These are phyloP conservation scores for Mimachlamys varia DNA, from an alignment of 2,888 invertebrate genomes.

Conservation along the genomic window DNA sequence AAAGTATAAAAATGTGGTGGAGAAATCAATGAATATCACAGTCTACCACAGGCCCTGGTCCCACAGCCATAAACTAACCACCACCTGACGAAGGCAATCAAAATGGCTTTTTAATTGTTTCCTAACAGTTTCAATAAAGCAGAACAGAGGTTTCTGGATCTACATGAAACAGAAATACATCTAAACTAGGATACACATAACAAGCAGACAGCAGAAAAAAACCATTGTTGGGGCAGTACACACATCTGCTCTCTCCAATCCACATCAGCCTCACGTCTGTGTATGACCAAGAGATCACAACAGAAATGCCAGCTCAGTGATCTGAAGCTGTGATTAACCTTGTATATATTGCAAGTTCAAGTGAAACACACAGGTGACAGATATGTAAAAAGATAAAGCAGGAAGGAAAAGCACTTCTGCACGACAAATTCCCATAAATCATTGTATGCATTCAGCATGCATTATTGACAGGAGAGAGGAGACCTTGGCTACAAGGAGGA, in stretches of 20 bases:
- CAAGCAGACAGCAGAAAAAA: not conserved
- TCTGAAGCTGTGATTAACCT: not conserved
- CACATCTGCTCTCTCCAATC: not conserved
- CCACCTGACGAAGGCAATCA: not conserved
- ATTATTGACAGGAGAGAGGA: not conserved
- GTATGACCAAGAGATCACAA: not conserved
- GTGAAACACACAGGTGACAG: slow-evolving; percentile 30
- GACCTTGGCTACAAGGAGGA: not conserved
- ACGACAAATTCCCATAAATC: slow-evolving; percentile 30
- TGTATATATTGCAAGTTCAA: slow-evolving; percentile 36
- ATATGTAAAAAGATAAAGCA: slow-evolving; percentile 10
- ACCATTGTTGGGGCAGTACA: not conserved
- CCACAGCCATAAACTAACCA: not conserved
- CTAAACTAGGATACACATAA: not conserved
- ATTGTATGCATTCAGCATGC: slow-evolving; percentile 23
- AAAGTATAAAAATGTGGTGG: not conserved
- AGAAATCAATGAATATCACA: not conserved
- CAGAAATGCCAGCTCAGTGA: slow-evolving; percentile 12
- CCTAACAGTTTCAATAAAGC: not conserved
- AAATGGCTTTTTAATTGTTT: slow-evolving; percentile 1
- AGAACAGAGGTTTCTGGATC: not conserved
- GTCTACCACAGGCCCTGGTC: not conserved
- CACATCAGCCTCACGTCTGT: not conserved
- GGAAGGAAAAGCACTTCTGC: slow-evolving; percentile 8
- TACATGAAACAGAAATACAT: not conserved